Base-by-base conservation (phyloP, 2,797 vertebrate species). In the Semaprochilodus insignis region DNA sequence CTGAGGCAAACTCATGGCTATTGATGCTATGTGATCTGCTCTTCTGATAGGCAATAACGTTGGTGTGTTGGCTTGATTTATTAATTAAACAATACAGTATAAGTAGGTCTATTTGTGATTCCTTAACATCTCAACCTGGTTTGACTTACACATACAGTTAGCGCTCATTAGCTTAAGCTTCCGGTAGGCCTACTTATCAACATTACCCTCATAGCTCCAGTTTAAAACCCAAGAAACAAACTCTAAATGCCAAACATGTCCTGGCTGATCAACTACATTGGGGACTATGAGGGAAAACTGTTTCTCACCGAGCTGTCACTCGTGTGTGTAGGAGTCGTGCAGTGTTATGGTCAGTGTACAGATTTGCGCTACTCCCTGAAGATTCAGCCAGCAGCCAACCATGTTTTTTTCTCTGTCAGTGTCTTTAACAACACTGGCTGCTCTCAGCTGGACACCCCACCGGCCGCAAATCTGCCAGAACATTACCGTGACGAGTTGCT, bases 401-500 rank as follows among this genome's bases (percentile, higher is more conserved):
- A 54, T 63, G 71, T 1, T 78, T 70, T 51, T 76, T 4, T 65
- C 62, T 65, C 62, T 6, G 1, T 17, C 25, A 27, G 62, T 27
- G 16, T 65, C 27, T 34, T 8, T 65, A 16, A 65, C 62, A 65
- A 65, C 62, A 34, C 62, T 4, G 23, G 15, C 62, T 82, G 81
- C 51, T 77, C 31, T 36, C 82, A 83, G 78, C 62, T 65, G 62
- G 81, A 82, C 87, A 81, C 85, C 85, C 82, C 69, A 21, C 80
- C 78, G 87, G 81, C 48, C 52, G 72, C 83, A 51, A 78, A 83
- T 81, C 75, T 85, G 81, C 78, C 65, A 69, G 86, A 87, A 83
- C 83, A 88, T 91, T 89, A 89, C 81, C 78, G 80, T n/a, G 23
- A 83, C 66, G 66, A 69, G 85, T 84, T 91, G 82, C 87, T 88